Base-by-base conservation (phyloP, 2,797 vertebrate genomes). In the Gobio occitaniae region DNA sequence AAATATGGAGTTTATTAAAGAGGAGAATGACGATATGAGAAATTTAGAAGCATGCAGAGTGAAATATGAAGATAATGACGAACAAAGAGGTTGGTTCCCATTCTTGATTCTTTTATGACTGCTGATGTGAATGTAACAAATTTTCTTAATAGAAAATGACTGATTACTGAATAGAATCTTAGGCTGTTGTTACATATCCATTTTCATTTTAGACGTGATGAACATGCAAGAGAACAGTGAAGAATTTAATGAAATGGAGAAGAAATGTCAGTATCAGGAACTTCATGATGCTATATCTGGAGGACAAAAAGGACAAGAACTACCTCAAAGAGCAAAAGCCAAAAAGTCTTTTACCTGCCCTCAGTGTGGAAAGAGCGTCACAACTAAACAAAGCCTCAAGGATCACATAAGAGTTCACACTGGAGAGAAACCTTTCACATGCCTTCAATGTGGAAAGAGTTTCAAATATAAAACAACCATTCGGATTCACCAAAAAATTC, bases 391-490 rank as follows among this genome's bases (percentile, higher is more conserved):
- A 36, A 36, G 17, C 32, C 50, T 76, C 10, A 76, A 8, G 5
- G 17, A 13, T 54, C 72, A 76, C 50, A 56, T 76, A 12, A 56
- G 50, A 52, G 32, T 56, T 21, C 72, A 76, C 72, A 76, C 72
- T 0, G 72, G 50, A 56, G 72, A 36, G 10, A 75, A 75, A 54
- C 72, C 72, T 11, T 75, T 54, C 50, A 75, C 50, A 0, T 75
- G 72, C 5, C 54, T 6, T 52, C 48, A 74, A 29, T 74, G 72
- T 38, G 72, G 50, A 21, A 76, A 76, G 32, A 56, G 50, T 13
- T 76, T 76, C 10, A 36, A 6, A 76, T 19, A 32, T 76, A 76
- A 54, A 76, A 21, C 63, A 32, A 36, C 16, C 48, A 54, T 32
- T 38, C 52, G 10, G 6, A 36, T 13, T 76, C 72, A 76, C 72